Percentiles rank a stretch among this genome's conserved stretches.
These are phyloP conservation scores for Oscheius sp. DNA, from an alignment of 1,140 invertebrate species.

Conservation along the genomic window DNA sequence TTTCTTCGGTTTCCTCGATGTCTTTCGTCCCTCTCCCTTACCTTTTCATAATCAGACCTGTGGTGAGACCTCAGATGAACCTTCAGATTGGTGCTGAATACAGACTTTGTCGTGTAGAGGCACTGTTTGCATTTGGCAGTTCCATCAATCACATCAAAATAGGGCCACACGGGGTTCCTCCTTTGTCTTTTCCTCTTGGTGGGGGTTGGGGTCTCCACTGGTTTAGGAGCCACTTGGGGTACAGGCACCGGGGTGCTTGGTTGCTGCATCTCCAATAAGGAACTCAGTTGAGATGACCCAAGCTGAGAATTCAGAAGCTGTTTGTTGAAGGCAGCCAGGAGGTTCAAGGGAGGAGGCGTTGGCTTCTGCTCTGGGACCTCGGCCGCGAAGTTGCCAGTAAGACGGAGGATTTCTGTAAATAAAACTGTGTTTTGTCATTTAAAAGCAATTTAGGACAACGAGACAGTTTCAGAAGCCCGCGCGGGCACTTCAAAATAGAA, in stretches of 20 bases:
- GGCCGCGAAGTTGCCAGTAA: background rate
- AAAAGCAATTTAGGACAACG: too few species aligned
- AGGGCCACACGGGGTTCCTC: constrained; percentile 47
- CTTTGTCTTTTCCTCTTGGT: constrained; percentile 41
- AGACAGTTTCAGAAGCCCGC: too few species aligned
- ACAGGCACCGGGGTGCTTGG: background rate
- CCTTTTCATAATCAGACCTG: constrained; percentile 48
- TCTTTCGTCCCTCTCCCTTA: too few species aligned
- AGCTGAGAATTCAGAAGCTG: background rate
- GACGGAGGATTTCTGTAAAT: constrained; percentile 3
- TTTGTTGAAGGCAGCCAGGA: constrained; percentile 11
- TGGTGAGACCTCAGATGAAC: constrained; percentile 50
- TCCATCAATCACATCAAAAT: constrained; percentile 49
- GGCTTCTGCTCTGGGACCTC: background rate
- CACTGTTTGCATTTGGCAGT: constrained; percentile 45
- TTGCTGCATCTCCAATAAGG: background rate
- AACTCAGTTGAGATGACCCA: background rate
- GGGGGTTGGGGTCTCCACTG: background rate
- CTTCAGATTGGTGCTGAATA: constrained; percentile 51
- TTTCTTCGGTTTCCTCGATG: background rate
- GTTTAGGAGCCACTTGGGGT: background rate
- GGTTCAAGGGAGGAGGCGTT: background rate
- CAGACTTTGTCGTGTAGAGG: constrained; percentile 47
- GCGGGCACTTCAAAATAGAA: too few species aligned
- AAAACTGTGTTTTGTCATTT: background rate